Evolutionary conservation across 2,888 invertebrate genomes (phyloP), one percentile per base, ranked within the genome.

Genomic region (Eugnorisma glareosa): DNA sequence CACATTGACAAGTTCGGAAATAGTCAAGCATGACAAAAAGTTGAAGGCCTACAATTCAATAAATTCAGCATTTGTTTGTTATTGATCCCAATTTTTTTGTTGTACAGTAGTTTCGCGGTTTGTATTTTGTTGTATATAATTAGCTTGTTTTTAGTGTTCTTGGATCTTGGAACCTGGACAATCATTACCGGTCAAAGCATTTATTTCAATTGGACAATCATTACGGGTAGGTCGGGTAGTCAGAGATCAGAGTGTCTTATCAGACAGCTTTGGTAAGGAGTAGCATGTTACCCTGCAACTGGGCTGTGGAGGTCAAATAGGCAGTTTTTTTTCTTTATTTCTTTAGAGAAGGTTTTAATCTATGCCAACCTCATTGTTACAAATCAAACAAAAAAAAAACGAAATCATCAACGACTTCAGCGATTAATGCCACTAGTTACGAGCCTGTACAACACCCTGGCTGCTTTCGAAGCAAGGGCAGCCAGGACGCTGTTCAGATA

Each of bases 51-150:
- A 35, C 28, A 37, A 18, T 48, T 45, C 21, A 40, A 77, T n/a
- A 40, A 40, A 54, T 48, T 37, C 21, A 18, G 1, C 15, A 37
- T 61, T 67, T 79, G 83, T 57, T 77, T 79, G 83, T 57, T 67
- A 79, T 77, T 82, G 67, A 83, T 45, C 83, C 77, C 54, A 40
- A 63, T 82, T 75, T 51, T n/a, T 75, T 79, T 40, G n/a, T 18
- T 64, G 1, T 1, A 63, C n/a, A 64, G 15, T 40, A 40, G 8
- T 64, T 63, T 15, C 0, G 6, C 15, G 4, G 15, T n/a, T 64
- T n/a, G 7, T 40, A 11, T 40, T 40, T 35, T 37, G 13, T 24
- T 37, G 24, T 24, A 24, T 45, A 35, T 6, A 35, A 2, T 35
- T 13, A 63, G 8, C 1, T 24, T 59, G 31, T 31, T 37, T 37